Evolutionary conservation across 2,888 invertebrate genomes (phyloP), one percentile per base, ranked within the genome.

Genomic region (Xylocampa areola): DNA sequence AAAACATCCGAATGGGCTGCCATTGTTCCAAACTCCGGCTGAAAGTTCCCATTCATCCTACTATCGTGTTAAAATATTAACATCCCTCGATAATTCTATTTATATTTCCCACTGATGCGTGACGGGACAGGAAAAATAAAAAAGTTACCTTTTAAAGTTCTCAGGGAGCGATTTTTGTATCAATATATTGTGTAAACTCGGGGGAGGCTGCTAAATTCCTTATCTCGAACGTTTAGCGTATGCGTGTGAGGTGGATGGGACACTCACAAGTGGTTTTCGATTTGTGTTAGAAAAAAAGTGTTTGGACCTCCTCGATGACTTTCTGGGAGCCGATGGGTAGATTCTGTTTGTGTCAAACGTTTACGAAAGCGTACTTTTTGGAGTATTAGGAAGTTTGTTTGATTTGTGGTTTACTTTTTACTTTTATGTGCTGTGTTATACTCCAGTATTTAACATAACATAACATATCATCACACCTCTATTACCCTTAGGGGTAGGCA

Each of bases 141-240:
- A 87, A 82, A 82, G 67, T 67, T 62, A 68, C 73, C 77, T 80
- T 78, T 77, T 73, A 74, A 77, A 72, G 80, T 85, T 83, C 86
- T 85, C 85, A 85, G 85, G 86, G 85, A 85, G 86, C 85, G 76
- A 83, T 83, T 79, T 76, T 66, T 77, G 75, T 77, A 86, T 83
- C 87, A 89, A 89, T 89, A 88, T 77, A 76, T 81, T 82, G 82
- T 81, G 68, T 81, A 89, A 87, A 89, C 86, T 87, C 81, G 81
- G 88, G 85, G 88, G 87, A 71, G 87, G 84, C 82, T 84, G 90
- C 89, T 92, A 92, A 92, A 92, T 92, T 92, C 92, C 91, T 72
- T 92, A 92, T 93, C 92, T 91, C 79, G 86, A 84, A 84, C 76
- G 84, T 87, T 88, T 88, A 88, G 86, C 86, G 76, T 75, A 75